phyloP scores from a whole-genome alignment of 2,797 vertebrate species.

The Remorina albescens region DNA sequence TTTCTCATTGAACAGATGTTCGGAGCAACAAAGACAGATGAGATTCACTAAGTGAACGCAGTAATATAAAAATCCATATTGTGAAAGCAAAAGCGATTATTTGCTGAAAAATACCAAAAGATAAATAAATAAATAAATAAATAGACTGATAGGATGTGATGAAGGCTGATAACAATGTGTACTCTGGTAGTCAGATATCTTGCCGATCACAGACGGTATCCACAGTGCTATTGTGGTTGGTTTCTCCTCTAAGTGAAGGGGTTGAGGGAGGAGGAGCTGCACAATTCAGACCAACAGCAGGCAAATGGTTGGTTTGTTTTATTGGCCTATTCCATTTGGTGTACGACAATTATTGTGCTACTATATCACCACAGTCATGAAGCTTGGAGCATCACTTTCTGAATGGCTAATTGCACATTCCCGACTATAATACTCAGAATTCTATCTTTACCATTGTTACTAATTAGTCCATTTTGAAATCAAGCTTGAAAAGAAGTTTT shows the following conservation, averaged over 20 bases:
- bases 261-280: slow-evolving; percentile 34
- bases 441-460: slow-evolving; percentile 8
- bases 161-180: slow-evolving; percentile 35
- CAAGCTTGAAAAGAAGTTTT: too few relatives aligned
- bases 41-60: neutral
- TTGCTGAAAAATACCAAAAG: too few relatives aligned
- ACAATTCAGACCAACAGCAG: slow-evolving; percentile 35
- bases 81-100: neutral
- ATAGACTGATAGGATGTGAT: too few relatives aligned
- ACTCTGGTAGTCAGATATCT: too few relatives aligned
- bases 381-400: neutral
- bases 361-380: slow-evolving; percentile 44
- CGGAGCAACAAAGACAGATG: neutral
- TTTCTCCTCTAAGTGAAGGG: slow-evolving; percentile 18
- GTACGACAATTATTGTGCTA: slow-evolving; percentile 29
- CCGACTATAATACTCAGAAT: slow-evolving; percentile 29
- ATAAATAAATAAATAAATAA: too few relatives aligned
- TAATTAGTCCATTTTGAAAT: slow-evolving; percentile 51
- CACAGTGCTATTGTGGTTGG: slow-evolving; percentile 22
- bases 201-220: slow-evolving; percentile 34
- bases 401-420: slow-evolving; percentile 42
- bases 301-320: slow-evolving; percentile 41
- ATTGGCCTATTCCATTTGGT: slow-evolving; percentile 39
- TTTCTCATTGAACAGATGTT: too few relatives aligned
- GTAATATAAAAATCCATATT: neutral